A percentile compares a stretch with the other conserved stretches of the same genome.
These are phyloP conservation scores for Caerostris darwini DNA, from an alignment of 1,140 invertebrate species.

Conservation along the genomic window DNA sequence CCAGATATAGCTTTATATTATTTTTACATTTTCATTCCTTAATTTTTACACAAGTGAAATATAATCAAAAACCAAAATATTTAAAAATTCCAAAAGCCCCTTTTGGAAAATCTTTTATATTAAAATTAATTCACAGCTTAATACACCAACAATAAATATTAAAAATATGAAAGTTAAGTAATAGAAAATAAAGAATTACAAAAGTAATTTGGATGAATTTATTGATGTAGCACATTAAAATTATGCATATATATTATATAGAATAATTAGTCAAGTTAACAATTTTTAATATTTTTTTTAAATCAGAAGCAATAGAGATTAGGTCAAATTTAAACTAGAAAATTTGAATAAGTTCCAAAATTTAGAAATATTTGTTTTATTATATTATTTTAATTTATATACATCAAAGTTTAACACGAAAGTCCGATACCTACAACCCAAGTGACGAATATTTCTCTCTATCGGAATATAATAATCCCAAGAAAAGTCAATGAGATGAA, in stretches of 20 bases:
- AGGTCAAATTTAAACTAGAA: too few relatives aligned
- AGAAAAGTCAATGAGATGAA: background rate
- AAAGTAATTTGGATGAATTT: background rate
- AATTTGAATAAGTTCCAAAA: too few relatives aligned
- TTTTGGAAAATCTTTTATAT: background rate
- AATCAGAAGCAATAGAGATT: too few relatives aligned
- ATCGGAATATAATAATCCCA: background rate
- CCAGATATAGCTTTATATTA: background rate
- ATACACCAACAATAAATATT: background rate
- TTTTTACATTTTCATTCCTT: background rate
- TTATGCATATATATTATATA: too few relatives aligned
- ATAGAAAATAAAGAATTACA: background rate
- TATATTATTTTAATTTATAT: background rate
- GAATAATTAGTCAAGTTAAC: too few relatives aligned
- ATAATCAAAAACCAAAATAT: background rate
- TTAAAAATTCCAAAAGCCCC: background rate
- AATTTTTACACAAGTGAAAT: background rate
- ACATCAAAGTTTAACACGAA: background rate
- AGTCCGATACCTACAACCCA: constrained; percentile 46
- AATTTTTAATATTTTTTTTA: too few relatives aligned
- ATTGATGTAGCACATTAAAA: background rate
- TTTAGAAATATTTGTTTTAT: too few relatives aligned
- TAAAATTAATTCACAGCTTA: background rate
- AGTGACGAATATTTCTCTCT: constrained; percentile 21
- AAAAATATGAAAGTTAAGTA: background rate